A percentile compares a stretch with the other conserved stretches of the same genome.
phyloP scores from a whole-genome alignment of 2,888 invertebrate genomes.

The Notodonta dromedarius region DNA sequence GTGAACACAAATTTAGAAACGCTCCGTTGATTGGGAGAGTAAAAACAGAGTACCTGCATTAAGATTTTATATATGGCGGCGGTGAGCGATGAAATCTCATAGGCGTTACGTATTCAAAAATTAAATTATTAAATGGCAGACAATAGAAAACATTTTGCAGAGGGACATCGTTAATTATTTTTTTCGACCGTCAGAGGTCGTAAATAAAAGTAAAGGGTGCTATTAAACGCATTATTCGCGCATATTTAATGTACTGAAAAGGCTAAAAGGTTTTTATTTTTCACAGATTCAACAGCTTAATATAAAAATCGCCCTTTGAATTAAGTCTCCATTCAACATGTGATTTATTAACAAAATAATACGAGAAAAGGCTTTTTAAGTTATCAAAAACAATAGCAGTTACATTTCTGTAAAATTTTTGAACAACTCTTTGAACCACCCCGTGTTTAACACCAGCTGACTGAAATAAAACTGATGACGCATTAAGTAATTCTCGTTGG shows the following conservation, averaged over 20 bases:
- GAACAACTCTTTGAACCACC: not conserved
- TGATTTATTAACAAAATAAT: constrained; percentile 58
- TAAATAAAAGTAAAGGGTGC: constrained; percentile 82
- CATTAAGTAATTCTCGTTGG: no score
- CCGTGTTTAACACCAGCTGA: no score
- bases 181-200: constrained; percentile 68
- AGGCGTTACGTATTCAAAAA: constrained; percentile 45
- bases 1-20: constrained; percentile 52
- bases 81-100: constrained; percentile 29
- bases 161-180: constrained; percentile 77
- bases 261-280: constrained; percentile 75
- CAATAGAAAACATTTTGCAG: constrained; percentile 66
- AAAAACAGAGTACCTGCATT: constrained; percentile 6
- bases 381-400: not conserved
- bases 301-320: constrained; percentile 69
- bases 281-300: constrained; percentile 75
- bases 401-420: not conserved
- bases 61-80: constrained; percentile 8
- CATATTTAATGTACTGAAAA: constrained; percentile 82
- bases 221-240: constrained; percentile 82
- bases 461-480: no score
- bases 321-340: constrained; percentile 69
- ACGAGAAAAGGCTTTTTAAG: constrained; percentile 12
- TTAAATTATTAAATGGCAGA: constrained; percentile 63
- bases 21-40: constrained; percentile 49